Conservation (phyloP, 2,797 vertebrate species). For the Trematomus bernacchii region DNA sequence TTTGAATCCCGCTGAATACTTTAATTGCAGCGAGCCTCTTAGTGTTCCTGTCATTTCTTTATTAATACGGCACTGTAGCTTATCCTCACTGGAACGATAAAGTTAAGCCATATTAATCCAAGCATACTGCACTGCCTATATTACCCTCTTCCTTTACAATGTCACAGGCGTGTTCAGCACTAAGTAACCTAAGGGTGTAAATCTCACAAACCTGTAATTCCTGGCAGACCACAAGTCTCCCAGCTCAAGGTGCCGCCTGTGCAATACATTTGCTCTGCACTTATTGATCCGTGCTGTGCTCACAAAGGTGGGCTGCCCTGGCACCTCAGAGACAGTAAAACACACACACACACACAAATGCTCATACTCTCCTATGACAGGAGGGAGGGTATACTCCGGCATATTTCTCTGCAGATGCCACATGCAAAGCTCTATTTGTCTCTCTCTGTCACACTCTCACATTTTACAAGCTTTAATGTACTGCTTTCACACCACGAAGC, state of each 20-base stretch:
- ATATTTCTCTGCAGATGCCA: slow-evolving; percentile 27
- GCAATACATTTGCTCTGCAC: slow-evolving; percentile 60
- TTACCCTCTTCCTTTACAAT: slow-evolving; percentile 7
- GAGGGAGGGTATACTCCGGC: not conserved
- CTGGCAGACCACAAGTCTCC: slow-evolving; percentile 16
- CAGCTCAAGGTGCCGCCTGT: slow-evolving; percentile 39
- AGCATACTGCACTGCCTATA: not conserved
- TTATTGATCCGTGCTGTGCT: slow-evolving; percentile 60
- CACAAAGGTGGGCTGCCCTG: slow-evolving; percentile 35
- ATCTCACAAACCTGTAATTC: slow-evolving; percentile 51
- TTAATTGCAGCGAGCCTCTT: slow-evolving; percentile 11
- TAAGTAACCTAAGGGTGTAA: slow-evolving; percentile 37
- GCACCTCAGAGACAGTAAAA: slow-evolving; percentile 36
- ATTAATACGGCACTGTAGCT: not conserved
- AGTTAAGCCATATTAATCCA: slow-evolving; percentile 42
- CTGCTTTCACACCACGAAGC: slow-evolving; percentile 45
- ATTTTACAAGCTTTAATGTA: slow-evolving; percentile 53
- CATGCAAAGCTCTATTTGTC: slow-evolving; percentile 14
- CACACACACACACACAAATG: not conserved
- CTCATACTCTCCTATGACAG: slow-evolving; percentile 13
- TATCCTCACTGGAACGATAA: slow-evolving; percentile 30
- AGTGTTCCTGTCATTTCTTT: slow-evolving; percentile 1
- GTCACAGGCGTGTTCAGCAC: slow-evolving; percentile 39
- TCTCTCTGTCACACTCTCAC: slow-evolving; percentile 14
- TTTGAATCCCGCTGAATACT: not conserved